Base-by-base conservation (phyloP, 2,797 vertebrate genomes). In the Lerista edwardsae region DNA sequence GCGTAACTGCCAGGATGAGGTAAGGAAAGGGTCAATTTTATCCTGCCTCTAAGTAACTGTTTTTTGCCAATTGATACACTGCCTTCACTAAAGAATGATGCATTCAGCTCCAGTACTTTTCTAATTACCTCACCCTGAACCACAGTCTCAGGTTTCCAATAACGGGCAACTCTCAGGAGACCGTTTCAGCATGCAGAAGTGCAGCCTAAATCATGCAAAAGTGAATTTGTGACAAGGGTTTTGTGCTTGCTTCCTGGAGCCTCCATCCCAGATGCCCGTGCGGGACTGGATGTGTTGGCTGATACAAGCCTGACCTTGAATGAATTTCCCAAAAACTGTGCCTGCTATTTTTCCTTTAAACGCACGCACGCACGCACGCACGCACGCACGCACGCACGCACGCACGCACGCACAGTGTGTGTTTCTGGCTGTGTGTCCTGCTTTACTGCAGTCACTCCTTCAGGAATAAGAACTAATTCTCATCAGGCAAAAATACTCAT, bases 141-240 rank as follows among this genome's bases (percentile, higher is more conserved):
- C 47, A 57, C 23, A 91, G 44, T 17, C 91, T 89, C 59, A 44
- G 1, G 3, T 75, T 93, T 93, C 86, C 88, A 91, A 88, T 79
- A 91, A 82, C 27, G 68, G n/a, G 19, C 74, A 71, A 80, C 25
- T 90, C 89, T 87, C 92, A 44, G 79, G 79, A 89, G 91, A 88
- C 67, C 85, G 82, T 62, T 86, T 88, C 89, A 91, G 90, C 91
- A 86, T 0, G 1, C 0, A 89, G 78, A 69, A 87, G 88, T 77
- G 77, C 90, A 91, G 88, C 85, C 61, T 39, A 77, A 86, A 82
- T 88, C 88, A 89, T 73, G 92, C 89, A 81, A 23, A 59, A 87
- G 79, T 72, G 75, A 71, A 27, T 76, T 69, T 85, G 79, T 72
- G 84, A 82, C 84, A 86, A 89, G 72, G 47, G 67, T 29, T 74